Evolutionary conservation across 2,113 vertebrate species (phyloP), one percentile per base, ranked within the genome.

Genomic region (Sander vitreus): DNA sequence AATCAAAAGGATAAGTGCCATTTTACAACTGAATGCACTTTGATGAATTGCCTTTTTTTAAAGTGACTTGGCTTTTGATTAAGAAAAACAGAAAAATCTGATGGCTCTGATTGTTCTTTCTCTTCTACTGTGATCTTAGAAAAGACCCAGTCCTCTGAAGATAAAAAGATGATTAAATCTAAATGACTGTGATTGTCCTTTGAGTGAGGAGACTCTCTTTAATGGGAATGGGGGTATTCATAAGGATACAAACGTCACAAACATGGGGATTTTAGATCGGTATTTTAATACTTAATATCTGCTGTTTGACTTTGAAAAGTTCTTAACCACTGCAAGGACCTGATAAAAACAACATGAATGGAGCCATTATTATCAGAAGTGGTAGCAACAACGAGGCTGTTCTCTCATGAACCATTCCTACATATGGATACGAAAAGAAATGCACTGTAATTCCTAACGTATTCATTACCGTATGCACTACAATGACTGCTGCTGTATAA

Each of bases 141-240:
- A 55, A 45, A 72, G 21, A 64, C 39, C 1, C 16, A 36, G n/a
- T 4, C 48, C 74, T 85, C 54, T 66, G 60, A 77, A 10, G 33
- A 81, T 83, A 70, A 81, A 68, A 64, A 72, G 58, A 91, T 84
- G 63, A 89, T 67, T 62, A 50, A 47, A 73, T 87, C 36, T 78
- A 60, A 65, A 6, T 65, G 36, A 72, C 65, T 81, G 54, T 55
- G 36, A 68, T 53, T 69, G 81, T 63, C 58, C 66, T 84, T 72
- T 16, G 51, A 70, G 36, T 14, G 27, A 27, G 7, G 3, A 18
- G 36, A 57, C 23, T 2, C 25, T 55, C 10, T 48, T 19, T 50
- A 25, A 47, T n/a, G 14, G 21, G 5, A n/a, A 4, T 13, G 59
- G 15, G 11, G 9, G 10, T 73, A 23, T 73, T 73, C 18, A 48